Evolutionary conservation across 2,888 invertebrate genomes (phyloP).

Genomic region (Parapristionchus giblindavisi): DNA sequence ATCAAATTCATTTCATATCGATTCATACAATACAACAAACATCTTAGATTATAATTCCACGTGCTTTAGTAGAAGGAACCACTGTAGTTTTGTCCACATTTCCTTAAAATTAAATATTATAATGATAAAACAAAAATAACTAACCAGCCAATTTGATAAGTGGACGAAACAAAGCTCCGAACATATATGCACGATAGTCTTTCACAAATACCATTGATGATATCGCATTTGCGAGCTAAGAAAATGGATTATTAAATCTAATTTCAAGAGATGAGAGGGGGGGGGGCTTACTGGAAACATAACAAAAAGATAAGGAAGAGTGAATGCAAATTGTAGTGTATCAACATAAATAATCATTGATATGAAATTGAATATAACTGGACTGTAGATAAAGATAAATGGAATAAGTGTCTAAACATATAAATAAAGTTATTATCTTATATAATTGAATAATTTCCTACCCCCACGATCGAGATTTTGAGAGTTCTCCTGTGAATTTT

Average conservation of each 20-base stretch:
- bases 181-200: constrained; percentile 27
- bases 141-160: constrained; percentile 24
- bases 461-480: constrained; percentile 4
- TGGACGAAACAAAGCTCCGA: constrained; percentile 20
- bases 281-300: constrained; percentile 5
- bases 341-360: constrained; percentile 5
- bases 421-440: neutral
- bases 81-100: constrained; percentile 7
- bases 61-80: too few relatives aligned
- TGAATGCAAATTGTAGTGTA: constrained; percentile 1
- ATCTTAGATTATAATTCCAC: too few relatives aligned
- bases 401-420: neutral
- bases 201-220: constrained; percentile 14
- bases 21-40: too few relatives aligned
- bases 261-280: neutral
- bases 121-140: neutral
- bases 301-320: constrained; percentile 11
- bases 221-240: constrained; percentile 10
- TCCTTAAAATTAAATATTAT: neutral
- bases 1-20: too few relatives aligned
- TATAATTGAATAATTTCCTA: neutral
- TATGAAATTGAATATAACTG: neutral
- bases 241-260: too few relatives aligned
- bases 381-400: constrained; percentile 9
- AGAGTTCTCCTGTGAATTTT: constrained; percentile 3